Evolutionary conservation across 2,797 vertebrate genomes (phyloP).

Genomic region (Myripristis murdjan): DNA sequence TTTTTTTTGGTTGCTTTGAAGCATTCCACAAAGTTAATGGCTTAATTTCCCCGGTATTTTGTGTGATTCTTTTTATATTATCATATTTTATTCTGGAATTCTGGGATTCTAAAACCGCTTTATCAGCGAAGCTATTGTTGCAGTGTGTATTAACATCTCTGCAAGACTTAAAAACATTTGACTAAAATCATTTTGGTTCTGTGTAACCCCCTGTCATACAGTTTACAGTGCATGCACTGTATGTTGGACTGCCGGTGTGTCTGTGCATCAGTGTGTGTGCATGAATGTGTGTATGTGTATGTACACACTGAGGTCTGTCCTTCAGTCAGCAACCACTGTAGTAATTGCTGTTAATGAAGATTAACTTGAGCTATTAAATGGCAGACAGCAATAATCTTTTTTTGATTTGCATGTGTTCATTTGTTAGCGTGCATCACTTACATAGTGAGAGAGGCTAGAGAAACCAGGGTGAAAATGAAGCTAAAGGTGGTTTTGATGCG

Average conservation of each 20-base stretch:
- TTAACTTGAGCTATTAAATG: background rate
- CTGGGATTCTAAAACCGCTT: no score
- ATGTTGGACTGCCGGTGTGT: background rate
- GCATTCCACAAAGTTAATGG: no score
- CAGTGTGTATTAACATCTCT: background rate
- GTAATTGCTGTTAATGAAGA: background rate
- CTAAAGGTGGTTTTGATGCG: background rate
- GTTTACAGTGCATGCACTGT: conserved; percentile 5
- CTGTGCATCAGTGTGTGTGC: background rate
- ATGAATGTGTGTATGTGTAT: no score
- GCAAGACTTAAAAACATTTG: no score
- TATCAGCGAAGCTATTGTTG: no score
- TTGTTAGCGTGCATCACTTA: background rate
- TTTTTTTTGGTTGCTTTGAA: no score
- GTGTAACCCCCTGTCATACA: background rate
- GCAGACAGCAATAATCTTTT: background rate
- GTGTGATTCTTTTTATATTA: background rate
- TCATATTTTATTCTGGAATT: no score
- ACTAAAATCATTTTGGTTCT: background rate
- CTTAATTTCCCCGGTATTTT: no score
- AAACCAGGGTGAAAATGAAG: conserved; percentile 2
- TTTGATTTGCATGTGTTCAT: background rate
- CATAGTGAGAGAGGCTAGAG: background rate
- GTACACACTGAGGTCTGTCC: background rate
- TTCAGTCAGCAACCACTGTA: background rate